phyloP scores from a whole-genome alignment of 2,113 vertebrate genomes.

The Boulengeromyrus knoepffleri region DNA sequence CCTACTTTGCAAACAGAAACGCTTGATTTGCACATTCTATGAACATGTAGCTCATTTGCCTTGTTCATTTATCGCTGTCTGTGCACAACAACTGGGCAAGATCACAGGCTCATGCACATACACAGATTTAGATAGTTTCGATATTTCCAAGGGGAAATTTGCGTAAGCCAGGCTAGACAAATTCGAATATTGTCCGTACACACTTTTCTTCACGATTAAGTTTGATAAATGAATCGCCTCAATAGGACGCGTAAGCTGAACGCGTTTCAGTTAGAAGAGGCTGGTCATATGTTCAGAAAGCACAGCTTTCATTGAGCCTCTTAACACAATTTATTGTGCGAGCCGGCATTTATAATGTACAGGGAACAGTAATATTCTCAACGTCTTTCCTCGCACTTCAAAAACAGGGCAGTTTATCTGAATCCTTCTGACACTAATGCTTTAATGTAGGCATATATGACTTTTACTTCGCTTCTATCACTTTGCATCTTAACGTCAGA shows the following conservation, averaged over 20 bases:
- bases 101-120: background rate
- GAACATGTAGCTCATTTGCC: background rate
- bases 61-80: background rate
- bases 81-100: background rate
- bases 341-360: background rate
- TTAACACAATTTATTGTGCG: background rate
- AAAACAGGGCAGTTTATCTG: background rate
- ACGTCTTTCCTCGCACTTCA: background rate
- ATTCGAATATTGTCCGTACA: background rate
- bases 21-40: background rate
- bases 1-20: background rate
- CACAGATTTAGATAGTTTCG: background rate
- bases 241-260: background rate
- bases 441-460: background rate
- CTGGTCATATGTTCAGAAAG: background rate
- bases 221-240: background rate
- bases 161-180: no score
- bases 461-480: background rate
- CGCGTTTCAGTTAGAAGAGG: background rate
- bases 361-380: background rate
- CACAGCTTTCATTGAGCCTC: background rate
- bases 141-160: background rate
- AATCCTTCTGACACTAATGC: background rate
- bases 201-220: background rate
- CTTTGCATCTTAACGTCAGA: background rate